Percentiles rank a stretch among this genome's conserved stretches.
phyloP scores from a whole-genome alignment of 1,140 invertebrate species.

The Bursaphelenchus mucronatus region DNA sequence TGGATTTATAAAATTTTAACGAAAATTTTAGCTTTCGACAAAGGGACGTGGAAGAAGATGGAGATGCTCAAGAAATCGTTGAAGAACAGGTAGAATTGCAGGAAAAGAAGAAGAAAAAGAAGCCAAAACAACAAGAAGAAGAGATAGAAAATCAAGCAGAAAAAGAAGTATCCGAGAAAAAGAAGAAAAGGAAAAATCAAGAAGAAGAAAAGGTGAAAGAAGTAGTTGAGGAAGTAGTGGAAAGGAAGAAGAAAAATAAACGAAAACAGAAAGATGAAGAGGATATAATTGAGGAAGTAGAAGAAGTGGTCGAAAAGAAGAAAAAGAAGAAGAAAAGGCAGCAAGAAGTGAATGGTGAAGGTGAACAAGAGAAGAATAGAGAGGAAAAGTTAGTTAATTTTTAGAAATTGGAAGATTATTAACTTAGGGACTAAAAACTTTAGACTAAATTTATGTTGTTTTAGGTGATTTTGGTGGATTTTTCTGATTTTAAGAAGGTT shows the following conservation, averaged over 20 bases:
- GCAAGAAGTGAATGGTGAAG: not conserved
- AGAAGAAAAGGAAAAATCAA: not conserved
- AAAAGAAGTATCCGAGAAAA: not conserved
- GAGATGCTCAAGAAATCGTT: conserved; percentile 1
- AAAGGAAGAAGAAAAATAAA: not conserved
- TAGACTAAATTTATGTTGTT: no score
- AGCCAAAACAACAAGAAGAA: not conserved
- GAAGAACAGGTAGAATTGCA: not conserved
- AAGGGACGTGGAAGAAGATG: no score
- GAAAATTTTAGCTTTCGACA: no score
- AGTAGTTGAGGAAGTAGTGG: not conserved
- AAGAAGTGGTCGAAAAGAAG: not conserved
- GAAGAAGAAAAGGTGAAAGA: conserved; percentile 1
- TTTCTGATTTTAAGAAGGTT: no score
- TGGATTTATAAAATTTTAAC: no score
- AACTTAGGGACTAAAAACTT: no score
- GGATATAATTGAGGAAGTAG: not conserved
- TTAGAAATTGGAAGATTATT: not conserved
- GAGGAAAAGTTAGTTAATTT: not conserved
- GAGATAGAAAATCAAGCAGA: not conserved
- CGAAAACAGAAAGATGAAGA: not conserved
- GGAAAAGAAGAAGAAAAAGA: conserved; percentile 12
- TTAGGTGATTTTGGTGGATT: no score
- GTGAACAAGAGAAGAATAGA: not conserved
- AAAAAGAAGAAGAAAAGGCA: conserved; percentile 3